A percentile compares a stretch with the other conserved stretches of the same genome.
Evolutionary conservation across 2,797 vertebrate species (phyloP).

Genomic region (Taeniopygia guttata): DNA sequence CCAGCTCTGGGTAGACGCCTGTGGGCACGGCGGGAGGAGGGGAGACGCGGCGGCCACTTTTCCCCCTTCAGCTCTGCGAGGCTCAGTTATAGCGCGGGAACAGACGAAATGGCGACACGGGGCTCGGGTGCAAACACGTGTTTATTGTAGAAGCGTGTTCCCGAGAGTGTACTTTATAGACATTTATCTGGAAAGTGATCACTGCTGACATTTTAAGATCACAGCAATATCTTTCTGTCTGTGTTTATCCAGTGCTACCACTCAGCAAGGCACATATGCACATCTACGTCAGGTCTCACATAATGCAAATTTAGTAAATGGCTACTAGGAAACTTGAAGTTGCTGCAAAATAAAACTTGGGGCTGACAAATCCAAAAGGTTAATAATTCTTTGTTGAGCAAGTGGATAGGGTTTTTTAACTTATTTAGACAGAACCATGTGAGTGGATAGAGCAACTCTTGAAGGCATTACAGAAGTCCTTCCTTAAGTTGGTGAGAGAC

Average conservation of each 20-base stretch:
- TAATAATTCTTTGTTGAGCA: neutral
- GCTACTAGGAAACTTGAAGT: neutral
- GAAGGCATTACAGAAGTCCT: neutral
- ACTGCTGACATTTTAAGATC: neutral
- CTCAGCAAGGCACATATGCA: fast-evolving
- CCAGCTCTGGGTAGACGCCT: too few relatives aligned
- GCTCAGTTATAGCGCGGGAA: too few relatives aligned
- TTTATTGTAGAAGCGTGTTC: too few relatives aligned
- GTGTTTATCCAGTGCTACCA: neutral
- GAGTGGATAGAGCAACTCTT: neutral
- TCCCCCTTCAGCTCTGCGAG: too few relatives aligned
- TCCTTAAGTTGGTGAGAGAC: neutral
- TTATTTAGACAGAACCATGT: neutral
- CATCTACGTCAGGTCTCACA: neutral
- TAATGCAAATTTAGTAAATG: neutral
- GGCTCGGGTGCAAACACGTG: too few relatives aligned
- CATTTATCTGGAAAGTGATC: neutral
- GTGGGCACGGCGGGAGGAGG: too few relatives aligned
- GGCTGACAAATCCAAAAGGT: neutral
- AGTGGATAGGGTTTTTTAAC: neutral
- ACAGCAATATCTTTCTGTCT: neutral
- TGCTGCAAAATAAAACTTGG: neutral
- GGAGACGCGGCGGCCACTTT: too few relatives aligned
- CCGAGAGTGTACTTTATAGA: neutral
- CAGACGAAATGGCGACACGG: too few relatives aligned